Base-by-base conservation (phyloP, 2,113 vertebrate genomes). In the Spilogale gracilis region DNA sequence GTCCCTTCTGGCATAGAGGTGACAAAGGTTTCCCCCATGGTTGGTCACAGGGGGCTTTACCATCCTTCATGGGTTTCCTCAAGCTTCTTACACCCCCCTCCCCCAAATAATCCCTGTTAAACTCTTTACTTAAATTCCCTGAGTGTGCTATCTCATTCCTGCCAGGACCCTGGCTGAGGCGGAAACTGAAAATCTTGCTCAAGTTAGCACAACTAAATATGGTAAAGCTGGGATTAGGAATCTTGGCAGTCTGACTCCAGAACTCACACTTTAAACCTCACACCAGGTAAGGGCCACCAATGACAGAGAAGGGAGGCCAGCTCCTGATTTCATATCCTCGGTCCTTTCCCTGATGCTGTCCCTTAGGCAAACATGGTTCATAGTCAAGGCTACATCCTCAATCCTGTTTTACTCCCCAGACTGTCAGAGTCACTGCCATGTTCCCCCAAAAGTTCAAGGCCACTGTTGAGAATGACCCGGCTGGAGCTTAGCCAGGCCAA, bases 141-240 rank as follows among this genome's bases (percentile, higher is more conserved):
- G 9, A 71, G 45, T 63, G 23, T 11, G 67, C 63, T 45, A 16
- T 56, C 25, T 56, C n/a, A 45, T 89, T 71, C 71, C 88, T 61
- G 54, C n/a, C 52, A 95, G 73, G 21, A 71, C n/a, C 17, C 71
- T 89, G 25, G 58, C 78, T 89, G 32, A 86, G 48, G n/a, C 58
- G 89, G 45, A 65, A 93, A 89, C 45, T 78, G 27, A 85, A 84
- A 93, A 63, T 76, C 38, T 85, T 78, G 61, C 71, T 94, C 45
- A 52, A 84, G 43, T 93, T 94, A 74, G 23, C 76, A 74, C 71
- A 92, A 25, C 85, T 97, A 93, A 95, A 16, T 71, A 85, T 60
- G 82, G 65, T 76, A 58, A 63, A 91, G 52, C 78, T 84, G 43
- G 74, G 54, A 50, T 90, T 94, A 83, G 50, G 84, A 69, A 58